Evolutionary conservation across 2,113 vertebrate genomes (phyloP).

Genomic region (Elaphurus davidianus): DNA sequence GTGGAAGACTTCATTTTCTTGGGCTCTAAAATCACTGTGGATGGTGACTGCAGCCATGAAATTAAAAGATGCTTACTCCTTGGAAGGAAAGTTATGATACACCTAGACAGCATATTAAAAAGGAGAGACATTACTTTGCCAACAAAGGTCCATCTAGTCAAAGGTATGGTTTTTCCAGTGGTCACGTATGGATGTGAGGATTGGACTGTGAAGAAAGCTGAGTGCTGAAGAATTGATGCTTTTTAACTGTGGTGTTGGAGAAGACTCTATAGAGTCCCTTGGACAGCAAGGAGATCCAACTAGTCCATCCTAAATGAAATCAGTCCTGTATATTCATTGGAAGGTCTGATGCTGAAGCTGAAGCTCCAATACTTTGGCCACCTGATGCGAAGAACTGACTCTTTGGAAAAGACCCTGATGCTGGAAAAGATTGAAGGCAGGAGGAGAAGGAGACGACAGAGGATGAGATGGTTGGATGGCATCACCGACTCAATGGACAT

Average conservation of each 20-base stretch:
- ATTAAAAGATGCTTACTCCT: not conserved
- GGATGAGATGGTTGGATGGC: not conserved
- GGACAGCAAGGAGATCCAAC: not conserved
- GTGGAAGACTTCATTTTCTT: not conserved
- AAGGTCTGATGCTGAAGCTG: not conserved
- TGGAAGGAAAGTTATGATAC: not conserved
- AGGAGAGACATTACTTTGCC: not conserved
- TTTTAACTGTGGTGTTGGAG: not conserved
- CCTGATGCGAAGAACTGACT: not conserved
- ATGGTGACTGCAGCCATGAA: not conserved
- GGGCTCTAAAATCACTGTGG: not conserved
- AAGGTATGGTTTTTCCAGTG: not conserved
- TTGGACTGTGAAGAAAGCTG: not conserved
- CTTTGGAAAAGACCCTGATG: not conserved
- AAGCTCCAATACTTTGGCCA: not conserved
- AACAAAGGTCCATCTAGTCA: not conserved
- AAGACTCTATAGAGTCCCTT: not conserved
- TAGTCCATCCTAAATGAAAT: not conserved
- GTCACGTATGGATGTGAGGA: not conserved
- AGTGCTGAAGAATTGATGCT: not conserved
- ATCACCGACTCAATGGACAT: not conserved
- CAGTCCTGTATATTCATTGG: not conserved
- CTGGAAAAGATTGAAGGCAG: not conserved
- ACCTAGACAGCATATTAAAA: not conserved
- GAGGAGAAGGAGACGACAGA: not conserved